Evolutionary conservation across 2,888 invertebrate genomes (phyloP), one percentile per base, ranked within the genome.

Genomic region (Parascotia fuliginaria): DNA sequence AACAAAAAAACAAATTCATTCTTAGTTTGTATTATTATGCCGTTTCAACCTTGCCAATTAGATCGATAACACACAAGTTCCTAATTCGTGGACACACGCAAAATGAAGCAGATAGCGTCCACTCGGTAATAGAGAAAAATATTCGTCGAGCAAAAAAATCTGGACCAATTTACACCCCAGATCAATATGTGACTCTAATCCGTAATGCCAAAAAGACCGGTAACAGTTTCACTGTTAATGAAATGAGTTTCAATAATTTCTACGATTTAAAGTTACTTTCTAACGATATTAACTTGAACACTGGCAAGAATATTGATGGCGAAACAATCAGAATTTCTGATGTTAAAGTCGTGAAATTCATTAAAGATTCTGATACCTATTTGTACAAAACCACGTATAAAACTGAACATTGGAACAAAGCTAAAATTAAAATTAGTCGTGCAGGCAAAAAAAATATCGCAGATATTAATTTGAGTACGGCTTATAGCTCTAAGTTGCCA

Each of bases 341-440:
- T 31, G 24, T 62, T 9, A 60, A 50, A 51, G 37, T 24, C 14
- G 42, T 60, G 14, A 54, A 56, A 40, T 56, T 62, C 28, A 32
- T 37, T 39, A 60, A 60, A 51, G 42, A 51, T 51, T 49, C 37
- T 32, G 57, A 55, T 27, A 54, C 44, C 38, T 57, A 61, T 43
- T 19, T 41, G 41, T 58, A 56, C 44, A 51, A 48, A 55, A 55
- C 41, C 34, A 48, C 53, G 6, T 39, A 51, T 47, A 44, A 56
- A 55, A 44, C 37, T 46, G 39, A 55, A 40, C 15, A 31, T 28
- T 55, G 54, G 54, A 32, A 41, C 12, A 39, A 59, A 45, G 45
- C 45, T 39, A 39, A 45, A 33, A 38, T 54, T 54, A 47, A 52
- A 52, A 41, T 53, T 37, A 45, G 43, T 41, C 49, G 48, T 45